Evolutionary conservation across 1,140 invertebrate species (phyloP), one percentile per base, ranked within the genome.

Genomic region (Microplitis demolitor): DNA sequence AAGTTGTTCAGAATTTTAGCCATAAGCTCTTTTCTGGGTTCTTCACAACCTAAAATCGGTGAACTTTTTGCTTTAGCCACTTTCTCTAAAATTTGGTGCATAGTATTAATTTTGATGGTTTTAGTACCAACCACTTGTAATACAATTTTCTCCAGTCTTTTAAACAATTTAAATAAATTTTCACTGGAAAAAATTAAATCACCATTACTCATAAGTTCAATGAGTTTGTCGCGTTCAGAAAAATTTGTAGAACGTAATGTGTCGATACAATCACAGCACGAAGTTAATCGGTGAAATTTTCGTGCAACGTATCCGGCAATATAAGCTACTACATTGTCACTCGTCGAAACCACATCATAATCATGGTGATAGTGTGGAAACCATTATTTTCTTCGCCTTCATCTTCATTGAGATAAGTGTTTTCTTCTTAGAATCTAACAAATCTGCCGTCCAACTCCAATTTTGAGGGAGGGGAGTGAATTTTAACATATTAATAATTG

Each of bases 231-330:
- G n/a, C 74, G 66, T 34, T 31, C 0, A 37, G 13, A 54, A 54
- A 45, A 3, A 34, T 63, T 58, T 2, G 33, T 45, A 14, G 66
- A 60, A 16, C 73, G 37, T 24, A 70, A 35, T 11, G 51, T n/a
- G 24, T 70, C 53, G 5, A 69, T 24, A 67, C 74, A 76, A 14
- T 66, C 24, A 51, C 53, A 14, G 31, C 74, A 76, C 14, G 63
- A 56, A 3, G 63, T 24, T 8, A 66, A 34, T 50, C 66, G 45
- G 16, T 33, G 58, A 45, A 76, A 50, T 70, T 63, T 70, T 58
- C 71, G 71, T 11, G 56, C 67, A n/a, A 76, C 71, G 58, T 73
- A 76, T 39, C 74, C 71, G 16, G 74, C 71, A 11, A 76, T 76
- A 37, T 67, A 76, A 3, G 60, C 37, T 51, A 62, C 51, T 11